phyloP scores from a whole-genome alignment of 2,888 invertebrate genomes.

The Latheticus oryzae region DNA sequence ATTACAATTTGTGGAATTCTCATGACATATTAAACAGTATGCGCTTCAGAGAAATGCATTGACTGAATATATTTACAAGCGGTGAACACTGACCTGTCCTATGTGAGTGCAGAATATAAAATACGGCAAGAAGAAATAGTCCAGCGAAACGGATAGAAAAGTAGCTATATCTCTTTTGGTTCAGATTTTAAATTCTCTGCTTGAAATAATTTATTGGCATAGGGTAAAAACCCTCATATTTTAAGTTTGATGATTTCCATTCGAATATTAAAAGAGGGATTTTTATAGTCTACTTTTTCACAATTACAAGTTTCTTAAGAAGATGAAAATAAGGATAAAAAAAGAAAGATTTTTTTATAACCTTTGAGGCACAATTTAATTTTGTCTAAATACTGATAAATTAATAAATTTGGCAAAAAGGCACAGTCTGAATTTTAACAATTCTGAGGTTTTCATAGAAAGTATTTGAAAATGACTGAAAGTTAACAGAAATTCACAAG shows the following conservation, averaged over 20 bases:
- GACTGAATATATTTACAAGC: neutral
- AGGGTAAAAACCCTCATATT: conserved; percentile 9
- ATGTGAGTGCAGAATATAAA: neutral
- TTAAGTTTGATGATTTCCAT: conserved; percentile 12
- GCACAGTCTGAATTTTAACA: too few species aligned
- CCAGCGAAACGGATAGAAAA: neutral
- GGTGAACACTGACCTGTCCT: too few species aligned
- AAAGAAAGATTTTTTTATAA: too few species aligned
- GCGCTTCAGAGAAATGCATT: neutral
- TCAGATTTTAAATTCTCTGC: neutral
- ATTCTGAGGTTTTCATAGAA: too few species aligned
- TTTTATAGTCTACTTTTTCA: too few species aligned
- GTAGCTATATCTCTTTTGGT: conserved; percentile 2
- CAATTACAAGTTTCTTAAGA: too few species aligned
- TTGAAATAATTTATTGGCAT: conserved; percentile 12
- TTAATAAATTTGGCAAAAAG: too few species aligned
- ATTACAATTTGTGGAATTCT: conserved; percentile 13
- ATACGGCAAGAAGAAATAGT: neutral
- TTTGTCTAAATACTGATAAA: too few species aligned
- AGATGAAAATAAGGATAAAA: too few species aligned
- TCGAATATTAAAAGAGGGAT: conserved; percentile 7
- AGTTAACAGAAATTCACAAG: too few species aligned
- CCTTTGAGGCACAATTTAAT: too few species aligned
- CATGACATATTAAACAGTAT: conserved; percentile 12
- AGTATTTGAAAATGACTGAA: too few species aligned